Base-by-base conservation (phyloP, 2,888 invertebrate species). In the Euclidia mi region DNA sequence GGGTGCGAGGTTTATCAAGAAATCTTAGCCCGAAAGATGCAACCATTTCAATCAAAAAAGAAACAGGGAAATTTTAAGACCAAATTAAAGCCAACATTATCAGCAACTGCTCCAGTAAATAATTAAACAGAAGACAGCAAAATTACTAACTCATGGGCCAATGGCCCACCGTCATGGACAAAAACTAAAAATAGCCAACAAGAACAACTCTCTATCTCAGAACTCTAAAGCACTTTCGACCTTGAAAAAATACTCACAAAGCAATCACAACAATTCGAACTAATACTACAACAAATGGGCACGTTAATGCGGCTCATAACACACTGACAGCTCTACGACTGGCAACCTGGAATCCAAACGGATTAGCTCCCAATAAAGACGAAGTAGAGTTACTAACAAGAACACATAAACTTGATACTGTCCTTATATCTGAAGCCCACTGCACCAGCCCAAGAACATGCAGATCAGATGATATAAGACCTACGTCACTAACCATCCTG, bases 321-420 rank as follows among this genome's bases (percentile, higher is more conserved):
- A 11, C 28, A 47, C 41, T 57, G 28, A 41, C 17, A 9, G 3
- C 12, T 0, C 3, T 38, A 7, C 20, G 9, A 6, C 37, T 66
- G 20, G 65, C 59, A n/a, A 53, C 55, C 0, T 62, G 56, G 56
- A 66, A 68, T 49, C 41, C 57, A n/a, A 53, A 69, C 41, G 59
- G 63, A 2, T 15, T 67, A 17, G 9, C 59, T 3, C 46, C 59
- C 10, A 62, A 57, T 4, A 52, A 44, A 44, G 0, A 25, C n/a
- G 61, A 66, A 6, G 11, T 53, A 1, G 50, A 49, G 55, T 0
- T 15, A 0, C 9, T 56, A 4, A 10, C 41, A 4, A 6, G 2
- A 0, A 0, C 7, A 0, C 41, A 46, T 18, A 56, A 49, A 4
- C 7, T 69, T 0, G 64, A 74, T 14, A 38, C 62, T 0, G 2